Percentiles rank a stretch among this genome's conserved stretches.
Conservation (phyloP, 2,113 vertebrate species). For the Martes martes region DNA sequence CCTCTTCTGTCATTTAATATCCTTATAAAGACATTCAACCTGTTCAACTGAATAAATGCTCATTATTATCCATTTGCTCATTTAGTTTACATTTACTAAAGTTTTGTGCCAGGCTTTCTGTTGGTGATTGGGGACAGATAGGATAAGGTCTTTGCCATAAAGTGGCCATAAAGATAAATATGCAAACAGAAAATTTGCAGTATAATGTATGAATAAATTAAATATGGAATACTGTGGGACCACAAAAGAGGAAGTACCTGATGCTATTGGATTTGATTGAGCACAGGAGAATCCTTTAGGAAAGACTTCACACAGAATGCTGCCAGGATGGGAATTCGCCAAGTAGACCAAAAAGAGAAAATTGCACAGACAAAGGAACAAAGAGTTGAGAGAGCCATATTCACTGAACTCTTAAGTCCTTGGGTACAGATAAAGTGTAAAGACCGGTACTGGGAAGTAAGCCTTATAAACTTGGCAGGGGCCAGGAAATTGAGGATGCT, state of each 20-base stretch:
- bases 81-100: constrained; percentile 30
- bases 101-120: background rate
- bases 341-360: background rate
- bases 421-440: background rate
- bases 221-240: background rate
- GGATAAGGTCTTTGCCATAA: background rate
- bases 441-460: background rate
- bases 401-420: background rate
- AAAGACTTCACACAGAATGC: background rate
- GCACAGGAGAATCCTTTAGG: background rate
- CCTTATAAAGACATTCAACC: background rate
- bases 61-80: constrained; percentile 30
- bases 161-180: background rate
- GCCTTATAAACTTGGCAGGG: background rate
- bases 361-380: constrained; percentile 6
- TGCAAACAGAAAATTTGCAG: background rate
- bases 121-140: background rate
- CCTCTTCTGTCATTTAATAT: constrained; percentile 13
- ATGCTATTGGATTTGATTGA: constrained; percentile 3
- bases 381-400: background rate
- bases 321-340: background rate
- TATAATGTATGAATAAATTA: background rate
- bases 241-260: background rate
- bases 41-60: background rate
- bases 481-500: background rate